A percentile compares a stretch with the other conserved stretches of the same genome.
Conservation (phyloP, 2,888 invertebrate genomes). For the Sinohyriopsis cumingii region DNA sequence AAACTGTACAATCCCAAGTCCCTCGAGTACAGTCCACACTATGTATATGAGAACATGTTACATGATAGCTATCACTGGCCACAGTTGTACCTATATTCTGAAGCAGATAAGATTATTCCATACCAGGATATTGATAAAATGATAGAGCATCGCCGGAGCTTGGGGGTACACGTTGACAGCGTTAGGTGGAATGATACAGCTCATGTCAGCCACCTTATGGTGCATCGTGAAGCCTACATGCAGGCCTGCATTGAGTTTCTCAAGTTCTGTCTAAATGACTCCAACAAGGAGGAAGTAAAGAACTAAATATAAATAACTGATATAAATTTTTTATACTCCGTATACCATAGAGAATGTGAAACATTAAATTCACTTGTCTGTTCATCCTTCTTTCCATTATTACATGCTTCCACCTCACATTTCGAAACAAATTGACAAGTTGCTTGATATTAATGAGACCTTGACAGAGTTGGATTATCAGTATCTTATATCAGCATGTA, state of each 20-base stretch:
- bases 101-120: constrained; percentile 80
- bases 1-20: constrained; percentile 18
- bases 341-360: no score
- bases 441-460: no score
- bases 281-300: no score
- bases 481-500: no score
- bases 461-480: no score
- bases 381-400: no score
- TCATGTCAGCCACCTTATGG: constrained; percentile 83
- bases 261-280: constrained; percentile 15
- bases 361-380: no score
- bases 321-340: no score
- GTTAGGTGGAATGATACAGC: constrained; percentile 81
- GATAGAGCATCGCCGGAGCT: constrained; percentile 74
- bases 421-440: no score
- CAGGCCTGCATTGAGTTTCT: constrained; percentile 57
- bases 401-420: no score
- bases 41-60: constrained; percentile 59
- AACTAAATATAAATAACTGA: no score
- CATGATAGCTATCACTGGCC: constrained; percentile 79
- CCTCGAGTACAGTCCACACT: constrained; percentile 33
- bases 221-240: constrained; percentile 74
- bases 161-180: constrained; percentile 78
- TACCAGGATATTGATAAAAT: constrained; percentile 81
- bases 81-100: constrained; percentile 83